These are phyloP conservation scores for Caerostris extrusa DNA, from an alignment of 1,140 invertebrate genomes.

Conservation along the genomic window DNA sequence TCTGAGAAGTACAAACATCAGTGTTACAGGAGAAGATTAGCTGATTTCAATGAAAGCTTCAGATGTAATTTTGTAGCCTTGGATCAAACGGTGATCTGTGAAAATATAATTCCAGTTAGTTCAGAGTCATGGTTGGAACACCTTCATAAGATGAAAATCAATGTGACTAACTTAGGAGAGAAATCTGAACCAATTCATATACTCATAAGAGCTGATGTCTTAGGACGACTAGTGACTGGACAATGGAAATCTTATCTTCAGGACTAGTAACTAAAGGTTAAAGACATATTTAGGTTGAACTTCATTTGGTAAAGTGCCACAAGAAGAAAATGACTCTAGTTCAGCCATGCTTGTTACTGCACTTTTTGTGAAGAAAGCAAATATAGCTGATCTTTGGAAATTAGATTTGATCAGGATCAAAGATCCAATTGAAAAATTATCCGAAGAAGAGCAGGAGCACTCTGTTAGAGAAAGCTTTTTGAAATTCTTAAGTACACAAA, in stretches of 20 bases:
- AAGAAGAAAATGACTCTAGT: neutral
- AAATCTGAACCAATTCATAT: neutral
- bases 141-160: neutral
- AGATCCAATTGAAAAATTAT: neutral
- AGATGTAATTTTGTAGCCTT: too few relatives aligned
- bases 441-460: neutral
- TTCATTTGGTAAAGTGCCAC: neutral
- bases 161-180: neutral
- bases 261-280: neutral
- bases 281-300: constrained; percentile 35
- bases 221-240: neutral
- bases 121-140: neutral
- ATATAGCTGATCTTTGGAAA: constrained; percentile 10
- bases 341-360: neutral
- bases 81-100: neutral
- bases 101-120: neutral
- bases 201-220: neutral
- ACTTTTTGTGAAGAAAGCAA: neutral
- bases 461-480: neutral
- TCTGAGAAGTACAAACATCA: too few relatives aligned
- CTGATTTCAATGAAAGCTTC: neutral
- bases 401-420: neutral
- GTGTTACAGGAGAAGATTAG: neutral
- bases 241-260: neutral
- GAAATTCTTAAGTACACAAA: neutral